Conservation (phyloP, 2,797 vertebrate species). For the Pseudomugil gertrudae region DNA sequence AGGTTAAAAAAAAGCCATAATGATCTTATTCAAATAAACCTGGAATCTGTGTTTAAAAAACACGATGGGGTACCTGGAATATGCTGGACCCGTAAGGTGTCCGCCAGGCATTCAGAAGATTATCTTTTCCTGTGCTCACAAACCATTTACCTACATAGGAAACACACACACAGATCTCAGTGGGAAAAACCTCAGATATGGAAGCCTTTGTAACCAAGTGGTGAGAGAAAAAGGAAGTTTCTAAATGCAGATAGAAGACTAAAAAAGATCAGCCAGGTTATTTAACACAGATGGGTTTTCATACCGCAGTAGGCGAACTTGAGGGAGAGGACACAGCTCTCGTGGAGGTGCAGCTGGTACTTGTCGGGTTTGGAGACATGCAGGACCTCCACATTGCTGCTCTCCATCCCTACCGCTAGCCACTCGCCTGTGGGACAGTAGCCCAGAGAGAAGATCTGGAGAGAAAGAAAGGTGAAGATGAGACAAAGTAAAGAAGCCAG, state of each 20-base stretch:
- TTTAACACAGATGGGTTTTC: conserved; percentile 33
- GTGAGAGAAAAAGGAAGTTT: conserved; percentile 19
- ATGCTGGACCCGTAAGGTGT: conserved; percentile 86
- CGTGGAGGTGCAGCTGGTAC: conserved; percentile 83
- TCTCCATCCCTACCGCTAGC: conserved; percentile 80
- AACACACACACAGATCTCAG: conserved; percentile 47
- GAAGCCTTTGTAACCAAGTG: conserved; percentile 29
- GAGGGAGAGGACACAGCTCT: conserved; percentile 83
- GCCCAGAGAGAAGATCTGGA: conserved; percentile 79
- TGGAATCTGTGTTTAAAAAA: neutral
- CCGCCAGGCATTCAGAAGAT: conserved; percentile 88
- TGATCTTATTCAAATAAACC: neutral
- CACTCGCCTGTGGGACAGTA: conserved; percentile 81
- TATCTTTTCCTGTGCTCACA: conserved; percentile 86
- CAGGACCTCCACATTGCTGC: conserved; percentile 83
- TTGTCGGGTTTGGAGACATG: conserved; percentile 81
- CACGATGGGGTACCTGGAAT: conserved; percentile 76
- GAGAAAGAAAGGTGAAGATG: neutral
- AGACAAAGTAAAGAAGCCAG: neutral
- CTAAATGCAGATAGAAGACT: conserved; percentile 48
- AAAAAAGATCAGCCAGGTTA: conserved; percentile 35
- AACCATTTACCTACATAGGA: conserved; percentile 81
- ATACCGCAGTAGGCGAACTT: conserved; percentile 87
- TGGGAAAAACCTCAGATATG: conserved; percentile 53
- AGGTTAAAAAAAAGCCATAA: too few species aligned